phyloP scores from a whole-genome alignment of 1,140 invertebrate species.

The Sesamia nonagrioides region DNA sequence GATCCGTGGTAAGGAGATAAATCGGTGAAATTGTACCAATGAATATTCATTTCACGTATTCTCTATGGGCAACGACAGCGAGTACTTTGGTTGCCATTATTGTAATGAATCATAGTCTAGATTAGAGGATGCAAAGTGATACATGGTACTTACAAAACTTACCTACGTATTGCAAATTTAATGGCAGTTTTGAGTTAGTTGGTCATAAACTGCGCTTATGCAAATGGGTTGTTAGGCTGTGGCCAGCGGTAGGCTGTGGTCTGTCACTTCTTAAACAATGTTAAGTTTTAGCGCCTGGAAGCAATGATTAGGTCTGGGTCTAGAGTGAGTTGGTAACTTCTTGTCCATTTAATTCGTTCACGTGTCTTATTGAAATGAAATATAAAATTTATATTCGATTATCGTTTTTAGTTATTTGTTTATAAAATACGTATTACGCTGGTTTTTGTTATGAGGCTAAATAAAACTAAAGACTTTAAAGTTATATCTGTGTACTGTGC shows the following conservation, averaged over 20 bases:
- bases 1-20: constrained; percentile 27
- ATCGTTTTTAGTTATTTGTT: too few relatives aligned
- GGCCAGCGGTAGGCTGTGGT: neutral
- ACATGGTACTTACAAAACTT: neutral
- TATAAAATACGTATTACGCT: too few relatives aligned
- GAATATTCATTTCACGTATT: constrained; percentile 45
- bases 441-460: too few relatives aligned
- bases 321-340: neutral
- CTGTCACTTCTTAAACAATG: neutral
- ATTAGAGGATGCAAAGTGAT: constrained; percentile 3
- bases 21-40: constrained; percentile 32
- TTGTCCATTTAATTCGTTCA: neutral
- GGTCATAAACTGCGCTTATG: constrained; percentile 21
- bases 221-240: neutral
- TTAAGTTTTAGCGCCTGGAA: neutral
- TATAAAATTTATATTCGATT: too few relatives aligned
- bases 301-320: neutral
- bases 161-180: constrained; percentile 7
- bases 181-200: constrained; percentile 26
- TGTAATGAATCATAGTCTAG: constrained; percentile 23
- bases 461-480: too few relatives aligned
- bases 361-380: neutral
- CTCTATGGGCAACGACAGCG: constrained; percentile 25
- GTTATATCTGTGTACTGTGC: too few relatives aligned
- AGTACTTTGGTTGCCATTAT: constrained; percentile 16